These are phyloP conservation scores for Monodelphis domestica DNA, from an alignment of 2,797 vertebrate species.

Conservation along the genomic window DNA sequence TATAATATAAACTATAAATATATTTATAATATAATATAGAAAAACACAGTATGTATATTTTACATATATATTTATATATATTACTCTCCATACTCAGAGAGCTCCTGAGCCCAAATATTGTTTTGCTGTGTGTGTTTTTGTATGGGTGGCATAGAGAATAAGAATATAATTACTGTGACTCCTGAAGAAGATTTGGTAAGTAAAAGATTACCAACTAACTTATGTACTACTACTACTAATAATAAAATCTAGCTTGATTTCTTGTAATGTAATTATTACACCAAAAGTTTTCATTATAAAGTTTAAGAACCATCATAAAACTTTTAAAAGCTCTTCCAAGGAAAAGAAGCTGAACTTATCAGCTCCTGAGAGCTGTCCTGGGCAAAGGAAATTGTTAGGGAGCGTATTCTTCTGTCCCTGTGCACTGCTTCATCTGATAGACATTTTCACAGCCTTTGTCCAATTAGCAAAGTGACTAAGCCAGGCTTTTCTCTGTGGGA, in stretches of 20 bases:
- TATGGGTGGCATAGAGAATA: background rate
- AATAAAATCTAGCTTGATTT: background rate
- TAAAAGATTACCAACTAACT: background rate
- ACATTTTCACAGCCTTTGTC: background rate
- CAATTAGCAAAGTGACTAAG: background rate
- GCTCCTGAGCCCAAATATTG: background rate
- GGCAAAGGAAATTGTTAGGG: background rate
- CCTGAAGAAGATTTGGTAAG: conserved; percentile 5
- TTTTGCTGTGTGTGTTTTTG: background rate
- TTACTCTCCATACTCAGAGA: background rate
- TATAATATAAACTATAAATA: background rate
- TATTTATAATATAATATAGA: background rate
- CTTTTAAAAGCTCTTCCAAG: conserved; percentile 24
- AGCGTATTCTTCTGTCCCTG: background rate
- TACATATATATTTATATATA: background rate
- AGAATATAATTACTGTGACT: background rate
- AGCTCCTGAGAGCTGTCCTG: background rate
- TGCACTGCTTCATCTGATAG: background rate
- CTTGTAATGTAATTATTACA: conserved; percentile 4
- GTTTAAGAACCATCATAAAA: background rate
- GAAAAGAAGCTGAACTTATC: background rate
- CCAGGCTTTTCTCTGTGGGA: background rate
- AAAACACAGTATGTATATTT: background rate
- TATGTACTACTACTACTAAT: background rate
- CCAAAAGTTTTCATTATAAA: conserved; percentile 2